phyloP scores from a whole-genome alignment of 1,140 invertebrate species.

The Cepaea nemoralis region DNA sequence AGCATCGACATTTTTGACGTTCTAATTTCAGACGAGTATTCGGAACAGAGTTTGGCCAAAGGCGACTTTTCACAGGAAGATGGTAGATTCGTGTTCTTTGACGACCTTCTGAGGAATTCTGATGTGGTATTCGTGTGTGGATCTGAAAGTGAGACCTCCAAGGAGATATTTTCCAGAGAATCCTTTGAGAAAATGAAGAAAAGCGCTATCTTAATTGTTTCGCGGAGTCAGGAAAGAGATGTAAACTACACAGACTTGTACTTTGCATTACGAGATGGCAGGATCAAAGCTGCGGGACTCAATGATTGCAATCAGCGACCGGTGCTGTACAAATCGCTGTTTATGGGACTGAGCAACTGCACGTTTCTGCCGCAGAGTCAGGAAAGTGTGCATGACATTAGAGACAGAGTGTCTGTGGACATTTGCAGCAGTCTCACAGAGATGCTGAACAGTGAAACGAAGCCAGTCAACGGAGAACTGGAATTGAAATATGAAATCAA shows the following conservation, averaged over 20 bases:
- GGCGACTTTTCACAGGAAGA: neutral
- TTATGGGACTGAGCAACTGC: conserved; percentile 53
- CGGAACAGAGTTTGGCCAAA: conserved; percentile 77
- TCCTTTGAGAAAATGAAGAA: conserved; percentile 66
- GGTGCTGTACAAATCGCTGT: conserved; percentile 49
- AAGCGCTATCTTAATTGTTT: conserved; percentile 70
- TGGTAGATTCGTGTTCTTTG: conserved; percentile 62
- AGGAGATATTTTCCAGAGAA: conserved; percentile 55
- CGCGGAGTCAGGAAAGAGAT: conserved; percentile 55
- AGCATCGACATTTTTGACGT: conserved; percentile 75
- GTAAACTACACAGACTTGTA: conserved; percentile 64
- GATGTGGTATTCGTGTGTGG: conserved; percentile 68
- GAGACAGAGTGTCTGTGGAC: conserved; percentile 39
- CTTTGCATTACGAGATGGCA: conserved; percentile 63
- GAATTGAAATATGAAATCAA: no score
- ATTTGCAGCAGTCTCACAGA: conserved; percentile 42
- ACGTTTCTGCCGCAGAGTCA: conserved; percentile 54
- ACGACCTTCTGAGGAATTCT: conserved; percentile 59
- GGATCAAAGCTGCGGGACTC: conserved; percentile 57
- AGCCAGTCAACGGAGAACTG: no score
- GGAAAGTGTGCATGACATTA: conserved; percentile 44
- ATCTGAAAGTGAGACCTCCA: conserved; percentile 45
- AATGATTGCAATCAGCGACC: conserved; percentile 60
- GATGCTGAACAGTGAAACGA: conserved; percentile 15
- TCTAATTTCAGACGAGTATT: conserved; percentile 72